Evolutionary conservation across 1,140 invertebrate genomes (phyloP).

Genomic region (Drosophila sucinea): DNA sequence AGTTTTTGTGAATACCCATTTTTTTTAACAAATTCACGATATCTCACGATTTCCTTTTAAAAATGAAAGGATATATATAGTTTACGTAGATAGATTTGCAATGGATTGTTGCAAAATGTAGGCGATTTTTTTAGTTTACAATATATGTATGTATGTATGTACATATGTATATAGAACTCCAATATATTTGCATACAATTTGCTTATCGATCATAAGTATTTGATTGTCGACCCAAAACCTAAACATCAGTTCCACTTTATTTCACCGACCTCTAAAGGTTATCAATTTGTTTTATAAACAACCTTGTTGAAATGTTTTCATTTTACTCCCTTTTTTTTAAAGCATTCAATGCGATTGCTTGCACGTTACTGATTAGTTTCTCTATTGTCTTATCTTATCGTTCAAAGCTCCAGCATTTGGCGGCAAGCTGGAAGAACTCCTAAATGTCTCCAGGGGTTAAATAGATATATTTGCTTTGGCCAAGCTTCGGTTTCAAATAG

Average conservation of each 20-base stretch:
- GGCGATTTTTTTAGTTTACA: too few relatives aligned
- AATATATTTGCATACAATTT: too few relatives aligned
- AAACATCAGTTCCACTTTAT: conserved; percentile 1
- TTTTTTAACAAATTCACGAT: too few relatives aligned
- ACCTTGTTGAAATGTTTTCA: conserved; percentile 49
- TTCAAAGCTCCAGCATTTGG: conserved; percentile 4
- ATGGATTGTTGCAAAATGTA: too few relatives aligned
- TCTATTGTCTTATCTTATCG: conserved; percentile 45
- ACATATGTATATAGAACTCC: too few relatives aligned
- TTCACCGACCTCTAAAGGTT: conserved; percentile 64
- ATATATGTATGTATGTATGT: too few relatives aligned
- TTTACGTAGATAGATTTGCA: too few relatives aligned
- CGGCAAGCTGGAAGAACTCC: background rate
- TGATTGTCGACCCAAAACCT: background rate
- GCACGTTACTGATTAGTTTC: background rate
- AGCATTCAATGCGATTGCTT: conserved; percentile 24
- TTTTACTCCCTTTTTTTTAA: conserved; percentile 6
- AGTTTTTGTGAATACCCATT: too few relatives aligned
- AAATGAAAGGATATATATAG: too few relatives aligned
- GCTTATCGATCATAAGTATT: background rate
- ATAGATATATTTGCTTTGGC: background rate
- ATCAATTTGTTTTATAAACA: conserved; percentile 58
- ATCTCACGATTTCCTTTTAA: too few relatives aligned
- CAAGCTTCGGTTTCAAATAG: conserved; percentile 34
- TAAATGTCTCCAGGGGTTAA: conserved; percentile 19